Conservation (phyloP, 2,113 vertebrate species). For the Rostratula benghalensis region DNA sequence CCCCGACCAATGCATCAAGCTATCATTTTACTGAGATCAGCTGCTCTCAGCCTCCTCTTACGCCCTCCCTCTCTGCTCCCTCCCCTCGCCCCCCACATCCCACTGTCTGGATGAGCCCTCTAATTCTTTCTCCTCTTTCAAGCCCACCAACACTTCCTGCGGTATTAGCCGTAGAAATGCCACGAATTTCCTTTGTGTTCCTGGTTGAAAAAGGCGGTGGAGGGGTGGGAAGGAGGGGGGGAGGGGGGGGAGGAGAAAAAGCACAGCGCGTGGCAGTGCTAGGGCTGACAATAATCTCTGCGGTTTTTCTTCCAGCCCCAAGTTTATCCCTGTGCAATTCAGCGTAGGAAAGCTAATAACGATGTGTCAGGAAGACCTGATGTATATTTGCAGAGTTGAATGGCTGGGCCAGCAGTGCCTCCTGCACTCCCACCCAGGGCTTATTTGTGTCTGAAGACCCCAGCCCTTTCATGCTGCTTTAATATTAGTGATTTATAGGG, state of each 20-base stretch:
- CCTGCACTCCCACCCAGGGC: not conserved
- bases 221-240: not conserved
- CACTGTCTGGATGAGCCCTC: slow-evolving; percentile 45
- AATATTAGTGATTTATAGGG: slow-evolving; percentile 25
- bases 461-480: not conserved
- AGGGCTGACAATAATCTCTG: slow-evolving; percentile 51
- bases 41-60: not conserved
- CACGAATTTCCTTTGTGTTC: slow-evolving; percentile 44
- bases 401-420: not conserved
- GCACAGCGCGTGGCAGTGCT: slow-evolving; percentile 5
- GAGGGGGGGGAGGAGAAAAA: not conserved
- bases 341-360: slow-evolving; percentile 70
- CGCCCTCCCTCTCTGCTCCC: not conserved
- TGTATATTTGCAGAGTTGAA: slow-evolving; percentile 42
- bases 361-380: slow-evolving; percentile 62
- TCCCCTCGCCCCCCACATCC: not conserved
- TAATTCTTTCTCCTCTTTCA: slow-evolving; percentile 56
- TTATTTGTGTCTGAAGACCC: not conserved
- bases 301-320: slow-evolving; percentile 62
- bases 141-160: slow-evolving; percentile 43
- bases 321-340: slow-evolving; percentile 72
- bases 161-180: slow-evolving; percentile 38
- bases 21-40: slow-evolving; percentile 53
- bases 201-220: not conserved
- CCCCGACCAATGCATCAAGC: slow-evolving; percentile 10